Conservation (phyloP, 2,113 vertebrate genomes). For the Corythornis madagascariensis region DNA sequence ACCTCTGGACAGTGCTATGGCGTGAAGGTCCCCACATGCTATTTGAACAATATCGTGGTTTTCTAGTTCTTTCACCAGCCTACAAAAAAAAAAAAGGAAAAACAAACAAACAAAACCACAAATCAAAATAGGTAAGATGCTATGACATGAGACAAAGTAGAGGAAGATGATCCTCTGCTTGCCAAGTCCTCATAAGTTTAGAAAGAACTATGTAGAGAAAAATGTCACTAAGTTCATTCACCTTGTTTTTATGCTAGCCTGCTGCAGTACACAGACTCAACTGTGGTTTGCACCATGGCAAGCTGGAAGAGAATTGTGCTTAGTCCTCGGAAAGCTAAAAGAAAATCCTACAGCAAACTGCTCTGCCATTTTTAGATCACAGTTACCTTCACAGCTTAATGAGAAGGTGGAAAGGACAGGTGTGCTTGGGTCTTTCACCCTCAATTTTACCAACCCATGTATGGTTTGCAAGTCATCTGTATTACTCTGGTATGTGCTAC, state of each 20-base stretch:
- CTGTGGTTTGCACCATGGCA: background rate
- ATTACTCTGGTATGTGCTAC: background rate
- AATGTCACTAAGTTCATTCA: background rate
- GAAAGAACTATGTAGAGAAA: background rate
- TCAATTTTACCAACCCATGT: background rate
- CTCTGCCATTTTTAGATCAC: background rate
- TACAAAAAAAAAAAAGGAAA: slow-evolving; percentile 9
- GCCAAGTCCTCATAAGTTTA: background rate
- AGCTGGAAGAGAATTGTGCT: background rate
- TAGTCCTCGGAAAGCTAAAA: background rate
- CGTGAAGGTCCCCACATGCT: slow-evolving; percentile 76
- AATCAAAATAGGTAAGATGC: background rate
- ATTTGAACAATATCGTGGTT: slow-evolving; percentile 66
- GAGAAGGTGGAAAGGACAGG: background rate
- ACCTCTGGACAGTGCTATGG: slow-evolving; percentile 77
- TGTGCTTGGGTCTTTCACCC: background rate
- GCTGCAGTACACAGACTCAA: background rate
- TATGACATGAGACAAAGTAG: background rate
- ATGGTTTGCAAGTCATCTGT: background rate
- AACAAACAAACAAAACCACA: background rate
- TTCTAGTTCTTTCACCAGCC: slow-evolving; percentile 50
- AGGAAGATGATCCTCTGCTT: background rate
- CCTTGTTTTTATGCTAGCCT: background rate
- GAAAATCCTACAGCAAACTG: background rate
- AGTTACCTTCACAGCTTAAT: background rate